phyloP scores from a whole-genome alignment of 2,797 vertebrate species.

The Micropoecilia bifurca region DNA sequence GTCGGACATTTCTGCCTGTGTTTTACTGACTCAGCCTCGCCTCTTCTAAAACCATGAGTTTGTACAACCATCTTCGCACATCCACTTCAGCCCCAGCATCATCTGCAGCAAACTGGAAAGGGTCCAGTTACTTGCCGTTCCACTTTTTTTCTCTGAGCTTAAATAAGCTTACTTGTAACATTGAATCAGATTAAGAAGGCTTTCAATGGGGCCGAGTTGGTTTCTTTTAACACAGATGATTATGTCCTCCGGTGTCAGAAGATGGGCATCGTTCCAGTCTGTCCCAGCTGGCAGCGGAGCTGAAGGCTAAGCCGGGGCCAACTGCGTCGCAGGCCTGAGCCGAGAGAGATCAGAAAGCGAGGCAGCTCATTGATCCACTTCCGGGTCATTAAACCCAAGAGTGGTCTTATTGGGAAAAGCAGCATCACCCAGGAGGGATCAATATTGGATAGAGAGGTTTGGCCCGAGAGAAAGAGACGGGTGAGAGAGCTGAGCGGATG shows the following conservation, averaged over 20 bases:
- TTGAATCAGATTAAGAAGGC: slow-evolving; percentile 16
- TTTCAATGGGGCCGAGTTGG: slow-evolving; percentile 19
- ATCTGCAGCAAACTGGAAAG: not conserved
- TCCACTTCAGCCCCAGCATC: not conserved
- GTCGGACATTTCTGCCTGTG: not conserved
- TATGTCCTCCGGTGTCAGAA: slow-evolving; percentile 38
- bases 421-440: slow-evolving; percentile 71
- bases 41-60: not conserved
- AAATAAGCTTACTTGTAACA: slow-evolving; percentile 14
- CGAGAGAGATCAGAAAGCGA: slow-evolving; percentile 51
- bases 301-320: slow-evolving; percentile 31
- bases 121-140: slow-evolving; percentile 1
- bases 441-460: slow-evolving; percentile 71
- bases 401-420: slow-evolving; percentile 65
- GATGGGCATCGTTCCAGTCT: slow-evolving; percentile 24
- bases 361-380: slow-evolving; percentile 71
- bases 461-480: slow-evolving; percentile 26
- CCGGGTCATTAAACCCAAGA: slow-evolving; percentile 78
- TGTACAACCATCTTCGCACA: not conserved
- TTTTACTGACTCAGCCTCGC: not conserved
- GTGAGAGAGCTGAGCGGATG: slow-evolving; percentile 36
- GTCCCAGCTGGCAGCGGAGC: slow-evolving; percentile 38
- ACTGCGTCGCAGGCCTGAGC: slow-evolving; percentile 34
- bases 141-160: slow-evolving; percentile 10
- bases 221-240: slow-evolving; percentile 39